Percentiles rank a stretch among this genome's conserved stretches.
phyloP scores from a whole-genome alignment of 64 coral and sea anemone species.

The Montipora capricornis region DNA sequence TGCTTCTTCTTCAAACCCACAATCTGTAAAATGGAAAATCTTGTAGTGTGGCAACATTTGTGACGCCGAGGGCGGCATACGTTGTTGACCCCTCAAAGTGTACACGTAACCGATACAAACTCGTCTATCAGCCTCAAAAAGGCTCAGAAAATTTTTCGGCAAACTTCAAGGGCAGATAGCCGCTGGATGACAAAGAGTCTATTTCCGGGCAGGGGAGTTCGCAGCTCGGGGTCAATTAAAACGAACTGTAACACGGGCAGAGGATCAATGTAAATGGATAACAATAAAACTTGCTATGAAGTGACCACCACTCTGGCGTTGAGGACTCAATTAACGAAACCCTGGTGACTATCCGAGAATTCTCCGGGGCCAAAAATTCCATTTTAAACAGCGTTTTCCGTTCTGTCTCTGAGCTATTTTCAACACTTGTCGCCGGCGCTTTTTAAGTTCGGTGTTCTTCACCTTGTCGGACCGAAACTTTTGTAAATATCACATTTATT shows the following conservation, averaged over 20 bases:
- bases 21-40: neutral
- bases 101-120: constrained; percentile 17
- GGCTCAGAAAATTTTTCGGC: constrained; percentile 27
- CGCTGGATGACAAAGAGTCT: constrained; percentile 56
- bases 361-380: neutral
- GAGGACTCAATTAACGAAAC: neutral
- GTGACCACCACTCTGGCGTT: neutral
- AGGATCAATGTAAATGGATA: neutral
- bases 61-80: neutral
- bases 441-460: constrained; percentile 87
- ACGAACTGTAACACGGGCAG: neutral
- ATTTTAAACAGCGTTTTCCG: constrained; percentile 26
- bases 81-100: constrained; percentile 25
- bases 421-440: constrained; percentile 67
- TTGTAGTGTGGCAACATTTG: neutral
- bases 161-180: constrained; percentile 29
- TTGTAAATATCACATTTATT: constrained; percentile 99
- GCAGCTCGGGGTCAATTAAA: neutral
- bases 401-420: constrained; percentile 42
- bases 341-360: neutral
- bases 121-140: constrained; percentile 11
- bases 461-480: constrained; percentile 95
- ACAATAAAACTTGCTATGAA: neutral
- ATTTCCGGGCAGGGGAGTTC: constrained; percentile 17
- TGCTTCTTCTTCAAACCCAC: neutral